phyloP scores from a whole-genome alignment of 2,113 vertebrate genomes.

The Terrapene triunguis region DNA sequence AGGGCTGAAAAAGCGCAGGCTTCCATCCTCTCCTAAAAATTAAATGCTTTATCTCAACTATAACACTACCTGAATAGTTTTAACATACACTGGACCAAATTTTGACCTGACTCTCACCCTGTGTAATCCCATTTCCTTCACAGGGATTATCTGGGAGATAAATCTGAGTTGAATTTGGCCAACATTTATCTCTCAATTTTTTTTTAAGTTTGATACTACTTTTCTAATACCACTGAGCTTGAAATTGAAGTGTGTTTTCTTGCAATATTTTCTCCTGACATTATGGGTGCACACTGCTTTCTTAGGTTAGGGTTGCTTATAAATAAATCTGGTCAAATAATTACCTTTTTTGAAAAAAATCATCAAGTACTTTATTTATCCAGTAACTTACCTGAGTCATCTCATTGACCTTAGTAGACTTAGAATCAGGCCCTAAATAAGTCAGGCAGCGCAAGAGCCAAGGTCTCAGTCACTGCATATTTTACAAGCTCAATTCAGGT shows the following conservation, averaged over 20 bases:
- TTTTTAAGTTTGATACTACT: neutral
- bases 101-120: neutral
- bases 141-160: fast-evolving
- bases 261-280: neutral
- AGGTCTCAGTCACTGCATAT: neutral
- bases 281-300: neutral
- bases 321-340: neutral
- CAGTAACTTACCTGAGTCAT: neutral
- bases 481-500: neutral
- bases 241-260: neutral
- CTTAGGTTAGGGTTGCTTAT: neutral
- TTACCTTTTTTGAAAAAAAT: neutral
- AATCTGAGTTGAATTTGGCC: neutral
- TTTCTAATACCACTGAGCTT: neutral
- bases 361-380: neutral
- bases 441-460: neutral
- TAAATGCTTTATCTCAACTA: neutral
- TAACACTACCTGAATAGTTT: neutral
- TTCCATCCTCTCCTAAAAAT: neutral
- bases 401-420: neutral
- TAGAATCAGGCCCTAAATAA: neutral
- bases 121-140: neutral
- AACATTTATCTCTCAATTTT: neutral
- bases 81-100: neutral
- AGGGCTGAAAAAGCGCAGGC: neutral